These are phyloP conservation scores for Drosophila engyochracea DNA, from an alignment of 2,888 invertebrate genomes.

Conservation along the genomic window DNA sequence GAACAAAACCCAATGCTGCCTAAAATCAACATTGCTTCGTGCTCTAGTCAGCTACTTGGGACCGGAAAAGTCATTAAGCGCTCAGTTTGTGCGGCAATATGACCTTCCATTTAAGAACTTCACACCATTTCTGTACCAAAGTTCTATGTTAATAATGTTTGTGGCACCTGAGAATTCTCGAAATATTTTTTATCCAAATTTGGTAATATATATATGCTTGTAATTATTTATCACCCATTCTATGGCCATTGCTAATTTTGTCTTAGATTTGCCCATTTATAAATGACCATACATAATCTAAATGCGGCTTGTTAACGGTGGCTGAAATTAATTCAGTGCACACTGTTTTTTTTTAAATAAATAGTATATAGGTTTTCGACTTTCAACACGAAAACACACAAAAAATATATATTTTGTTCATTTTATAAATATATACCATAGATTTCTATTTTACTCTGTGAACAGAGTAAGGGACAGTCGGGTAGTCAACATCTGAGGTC, in stretches of 20 bases:
- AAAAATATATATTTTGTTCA: neutral
- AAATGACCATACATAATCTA: conserved; percentile 34
- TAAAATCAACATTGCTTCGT: conserved; percentile 18
- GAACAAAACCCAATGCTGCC: neutral
- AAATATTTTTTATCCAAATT: conserved; percentile 42
- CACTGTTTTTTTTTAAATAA: neutral
- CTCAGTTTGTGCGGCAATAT: conserved; percentile 32
- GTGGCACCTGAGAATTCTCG: conserved; percentile 39
- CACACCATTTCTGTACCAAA: conserved; percentile 61
- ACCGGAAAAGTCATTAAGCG: conserved; percentile 52
- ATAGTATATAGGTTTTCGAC: neutral
- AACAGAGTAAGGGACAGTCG: neutral
- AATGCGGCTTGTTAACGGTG: neutral
- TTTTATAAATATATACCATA: neutral
- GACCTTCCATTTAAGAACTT: conserved; percentile 49
- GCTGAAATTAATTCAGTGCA: neutral
- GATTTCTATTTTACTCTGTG: neutral
- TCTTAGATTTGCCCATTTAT: conserved; percentile 30
- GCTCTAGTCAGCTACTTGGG: conserved; percentile 29
- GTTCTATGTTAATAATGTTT: conserved; percentile 56
- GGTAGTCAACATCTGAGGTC: neutral
- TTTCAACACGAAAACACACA: neutral
- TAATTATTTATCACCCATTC: conserved; percentile 22
- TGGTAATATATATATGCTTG: conserved; percentile 26
- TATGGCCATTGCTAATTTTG: conserved; percentile 9